Evolutionary conservation across 2,888 invertebrate genomes (phyloP), one percentile per base, ranked within the genome.

Genomic region (Leucoma salicis): DNA sequence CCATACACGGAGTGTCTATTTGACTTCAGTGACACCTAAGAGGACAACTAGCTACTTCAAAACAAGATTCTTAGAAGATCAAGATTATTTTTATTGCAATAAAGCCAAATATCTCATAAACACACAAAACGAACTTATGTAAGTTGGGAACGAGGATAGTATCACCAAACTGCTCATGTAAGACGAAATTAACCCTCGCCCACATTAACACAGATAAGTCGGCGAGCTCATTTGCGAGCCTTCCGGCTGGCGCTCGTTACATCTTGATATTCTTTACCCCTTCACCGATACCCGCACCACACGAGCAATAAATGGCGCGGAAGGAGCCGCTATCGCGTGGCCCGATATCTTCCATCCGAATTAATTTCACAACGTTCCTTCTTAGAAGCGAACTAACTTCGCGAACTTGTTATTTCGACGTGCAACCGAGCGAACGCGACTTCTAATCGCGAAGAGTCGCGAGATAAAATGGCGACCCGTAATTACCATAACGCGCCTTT

Each of bases 191-290:
- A 88, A 88, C 89, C 89, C 88, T 83, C 82, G 76, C 84, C 83
- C 84, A 82, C 87, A 88, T 87, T 87, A 88, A 82, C 75, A 73
- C 78, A 87, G 88, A 89, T 89, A 89, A 89, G 83, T 89, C 86
- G 82, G 79, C 75, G 84, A 85, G 89, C 89, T 89, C 88, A 89
- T 88, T 89, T 89, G 88, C 87, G 85, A 80, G 86, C 87, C 88
- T 88, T 87, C 87, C 87, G 88, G 86, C 85, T 78, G 80, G 74
- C 61, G 84, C 81, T 83, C 83, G 86, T 83, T 87, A 84, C 84
- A 88, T 88, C 88, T 88, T 85, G 87, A 89, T 89, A 88, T 88
- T 89, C 88, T 89, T 88, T 88, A 87, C 87, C 88, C 86, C 87
- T 87, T 86, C 78, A 70, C 84, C 84, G 86, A 83, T 82, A 82